Conservation (phyloP, 2,888 invertebrate genomes). For the Adineta ricciae region DNA sequence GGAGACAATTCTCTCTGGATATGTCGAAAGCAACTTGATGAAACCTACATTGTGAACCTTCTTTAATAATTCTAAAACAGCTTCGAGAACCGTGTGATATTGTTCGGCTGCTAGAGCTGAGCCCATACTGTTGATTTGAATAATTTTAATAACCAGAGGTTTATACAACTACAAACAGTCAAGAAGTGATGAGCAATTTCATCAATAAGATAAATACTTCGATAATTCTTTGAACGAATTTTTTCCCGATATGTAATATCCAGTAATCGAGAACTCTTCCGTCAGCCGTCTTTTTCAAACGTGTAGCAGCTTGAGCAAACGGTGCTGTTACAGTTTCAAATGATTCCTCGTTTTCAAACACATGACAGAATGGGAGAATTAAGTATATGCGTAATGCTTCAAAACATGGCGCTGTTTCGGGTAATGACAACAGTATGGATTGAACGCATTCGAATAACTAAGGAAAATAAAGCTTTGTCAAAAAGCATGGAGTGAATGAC, state of each 20-base stretch:
- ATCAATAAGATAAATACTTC: neutral
- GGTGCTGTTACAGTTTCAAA: conserved; percentile 7
- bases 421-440: conserved; percentile 6
- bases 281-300: conserved; percentile 29
- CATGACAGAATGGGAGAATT: conserved; percentile 72
- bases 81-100: neutral
- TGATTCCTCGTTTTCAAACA: conserved; percentile 57
- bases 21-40: no score
- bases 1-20: no score
- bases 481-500: neutral
- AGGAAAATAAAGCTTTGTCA: no score
- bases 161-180: conserved; percentile 4
- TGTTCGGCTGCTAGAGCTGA: neutral
- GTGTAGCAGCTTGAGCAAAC: conserved; percentile 30
- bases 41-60: conserved; percentile 3
- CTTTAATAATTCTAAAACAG: conserved; percentile 5
- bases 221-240: conserved; percentile 30
- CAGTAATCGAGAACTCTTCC: conserved; percentile 33
- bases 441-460: conserved; percentile 17
- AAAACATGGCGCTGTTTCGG: conserved; percentile 63
- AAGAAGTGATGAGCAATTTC: neutral
- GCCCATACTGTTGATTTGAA: neutral
- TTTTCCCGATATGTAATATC: conserved; percentile 24
- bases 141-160: neutral
- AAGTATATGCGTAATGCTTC: conserved; percentile 75